phyloP scores from a whole-genome alignment of 2,888 invertebrate species.

The Platycnemis pennipes region DNA sequence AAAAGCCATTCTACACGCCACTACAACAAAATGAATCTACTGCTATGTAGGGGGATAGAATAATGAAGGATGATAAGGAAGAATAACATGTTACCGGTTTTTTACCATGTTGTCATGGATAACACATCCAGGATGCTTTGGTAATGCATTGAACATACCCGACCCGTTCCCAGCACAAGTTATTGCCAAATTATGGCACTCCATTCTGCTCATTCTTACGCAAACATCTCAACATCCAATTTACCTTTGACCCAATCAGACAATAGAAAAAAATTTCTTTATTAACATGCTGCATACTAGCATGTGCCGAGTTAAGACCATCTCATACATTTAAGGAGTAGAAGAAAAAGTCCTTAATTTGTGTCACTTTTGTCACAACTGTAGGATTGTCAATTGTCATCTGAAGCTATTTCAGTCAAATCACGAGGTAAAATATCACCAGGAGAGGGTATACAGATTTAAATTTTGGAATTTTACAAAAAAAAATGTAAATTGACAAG shows the following conservation, averaged over 20 bases:
- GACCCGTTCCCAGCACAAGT: slow-evolving; percentile 62
- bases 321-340: slow-evolving; percentile 64
- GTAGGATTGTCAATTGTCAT: slow-evolving; percentile 60
- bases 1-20: slow-evolving; percentile 69
- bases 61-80: slow-evolving; percentile 69
- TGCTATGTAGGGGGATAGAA: slow-evolving; percentile 67
- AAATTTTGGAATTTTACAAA: slow-evolving; percentile 12
- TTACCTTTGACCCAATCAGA: slow-evolving; percentile 65
- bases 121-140: slow-evolving; percentile 68
- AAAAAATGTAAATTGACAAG: slow-evolving; percentile 16
- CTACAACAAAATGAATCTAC: slow-evolving; percentile 69
- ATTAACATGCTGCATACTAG: slow-evolving; percentile 67
- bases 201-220: slow-evolving; percentile 65
- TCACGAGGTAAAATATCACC: background rate
- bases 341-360: slow-evolving; percentile 62
- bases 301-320: slow-evolving; percentile 64
- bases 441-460: slow-evolving; percentile 24
- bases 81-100: slow-evolving; percentile 69
- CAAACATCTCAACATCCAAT: slow-evolving; percentile 65
- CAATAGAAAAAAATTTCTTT: slow-evolving; percentile 60
- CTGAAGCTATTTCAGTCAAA: slow-evolving; percentile 59
- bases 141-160: slow-evolving; percentile 63
- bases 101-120: slow-evolving; percentile 69
- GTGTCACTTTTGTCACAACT: slow-evolving; percentile 52
- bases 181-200: slow-evolving; percentile 55